Conservation (phyloP, 2,888 invertebrate species). For the Scrobipalpa costella region DNA sequence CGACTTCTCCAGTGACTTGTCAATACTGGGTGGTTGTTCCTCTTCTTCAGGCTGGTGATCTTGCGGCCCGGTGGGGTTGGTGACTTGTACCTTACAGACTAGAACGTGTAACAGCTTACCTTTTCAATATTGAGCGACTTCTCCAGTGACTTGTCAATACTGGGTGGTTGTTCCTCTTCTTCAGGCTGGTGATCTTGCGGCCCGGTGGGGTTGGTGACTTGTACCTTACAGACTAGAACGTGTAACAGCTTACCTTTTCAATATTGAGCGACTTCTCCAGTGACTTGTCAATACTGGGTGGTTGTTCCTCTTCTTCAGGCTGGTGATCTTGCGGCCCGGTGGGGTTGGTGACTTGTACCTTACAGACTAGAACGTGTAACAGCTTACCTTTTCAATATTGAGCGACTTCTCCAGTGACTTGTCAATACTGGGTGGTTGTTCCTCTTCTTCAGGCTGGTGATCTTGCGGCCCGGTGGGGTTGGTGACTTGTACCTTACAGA, state of each 20-base stretch:
- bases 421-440: conserved; percentile 65
- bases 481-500: no score
- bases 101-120: no score
- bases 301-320: conserved; percentile 62
- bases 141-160: conserved; percentile 64
- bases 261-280: conserved; percentile 64
- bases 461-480: no score
- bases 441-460: conserved; percentile 58
- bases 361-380: no score
- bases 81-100: no score
- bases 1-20: conserved; percentile 63
- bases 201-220: no score
- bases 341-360: no score
- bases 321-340: no score
- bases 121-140: conserved; percentile 66
- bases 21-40: conserved; percentile 63
- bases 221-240: no score
- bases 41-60: conserved; percentile 60
- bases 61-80: no score
- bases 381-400: conserved; percentile 64
- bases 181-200: no score
- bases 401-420: conserved; percentile 64
- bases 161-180: conserved; percentile 61
- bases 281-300: conserved; percentile 61
- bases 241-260: conserved; percentile 67